Evolutionary conservation across 2,797 vertebrate genomes (phyloP), one percentile per base, ranked within the genome.

Genomic region (Esox masquinongy): DNA sequence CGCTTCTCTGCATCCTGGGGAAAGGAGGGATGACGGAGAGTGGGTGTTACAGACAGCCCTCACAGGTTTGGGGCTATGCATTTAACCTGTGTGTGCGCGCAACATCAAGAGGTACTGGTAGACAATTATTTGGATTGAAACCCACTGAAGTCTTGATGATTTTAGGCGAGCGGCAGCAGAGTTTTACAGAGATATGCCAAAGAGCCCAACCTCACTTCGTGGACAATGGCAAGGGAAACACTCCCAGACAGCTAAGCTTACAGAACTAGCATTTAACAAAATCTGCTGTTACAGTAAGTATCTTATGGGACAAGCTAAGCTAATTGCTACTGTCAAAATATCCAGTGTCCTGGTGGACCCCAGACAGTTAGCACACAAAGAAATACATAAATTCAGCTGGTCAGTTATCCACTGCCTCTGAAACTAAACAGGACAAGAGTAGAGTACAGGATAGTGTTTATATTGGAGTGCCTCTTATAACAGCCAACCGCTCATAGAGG

Each of bases 1-100:
- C 98, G 95, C 80, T 99, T 99, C 91, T 99, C 98, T 0, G 95
- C 74, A 87, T 99, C 98, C 98, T 99, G 85, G 59, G 71, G 86
- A 19, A 39, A 12, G 34, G 29, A 26, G 8, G 47, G 43, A 34
- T 47, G 31, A 22, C 1, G 56, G 70, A 34, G 26, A 59, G 49
- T 31, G 16, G 19, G 50, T 34, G 70, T 50, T 15, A 17, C 15
- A 26, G 53, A 7, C 19, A 24, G 53, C n/a, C 53, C 22, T 59
- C 7, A 9, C 22, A 12, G 53, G 53, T 9, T 59, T 59, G 12
- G 11, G n/a, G 8, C 9, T 22, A 59, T 11, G 24, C 22, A 59
- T 59, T 24, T 59, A 7, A 59, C 43, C 43, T 14, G 43, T 59
- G 2, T 2, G 56, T 24, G n/a, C 24, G 56, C 11, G 56, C 56